A percentile compares a stretch with the other conserved stretches of the same genome.
These are phyloP conservation scores for Nemopilema nomurai DNA, from an alignment of 30 jellyfish, hydroid and myxozoan genomes.

Conservation along the genomic window DNA sequence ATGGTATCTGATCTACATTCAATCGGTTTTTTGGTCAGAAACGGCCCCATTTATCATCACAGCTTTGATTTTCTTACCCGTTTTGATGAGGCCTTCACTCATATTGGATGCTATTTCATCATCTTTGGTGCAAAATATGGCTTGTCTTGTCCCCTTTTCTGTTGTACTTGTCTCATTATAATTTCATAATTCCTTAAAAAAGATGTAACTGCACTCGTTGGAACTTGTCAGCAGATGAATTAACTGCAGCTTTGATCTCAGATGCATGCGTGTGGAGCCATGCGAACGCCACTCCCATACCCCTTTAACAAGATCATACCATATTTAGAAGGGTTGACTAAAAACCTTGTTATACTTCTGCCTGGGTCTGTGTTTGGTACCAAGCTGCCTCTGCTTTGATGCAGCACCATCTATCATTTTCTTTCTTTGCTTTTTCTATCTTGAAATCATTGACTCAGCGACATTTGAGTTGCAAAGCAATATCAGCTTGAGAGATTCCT, in stretches of 20 bases:
- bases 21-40: constrained; percentile 52
- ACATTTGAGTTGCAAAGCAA: constrained; percentile 18
- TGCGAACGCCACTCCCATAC: constrained; percentile 54
- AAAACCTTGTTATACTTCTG: constrained; percentile 41
- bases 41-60: constrained; percentile 68
- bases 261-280: constrained; percentile 53
- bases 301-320: constrained; percentile 24
- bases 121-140: constrained; percentile 10
- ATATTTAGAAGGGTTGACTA: constrained; percentile 28
- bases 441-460: constrained; percentile 31
- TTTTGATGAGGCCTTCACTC: constrained; percentile 62
- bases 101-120: constrained; percentile 61
- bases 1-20: constrained; percentile 60
- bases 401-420: constrained; percentile 54
- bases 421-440: constrained; percentile 32
- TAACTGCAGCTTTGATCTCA: constrained; percentile 19
- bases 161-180: constrained; percentile 48
- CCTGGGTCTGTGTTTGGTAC: constrained; percentile 40
- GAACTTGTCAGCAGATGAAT: constrained; percentile 12
- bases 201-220: constrained; percentile 20
- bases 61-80: constrained; percentile 26
- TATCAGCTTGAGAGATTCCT: constrained; percentile 45
- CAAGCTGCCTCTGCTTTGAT: constrained; percentile 24
- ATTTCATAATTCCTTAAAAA: constrained; percentile 32
- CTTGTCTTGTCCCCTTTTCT: constrained; percentile 45